A percentile compares a stretch with the other conserved stretches of the same genome.
Conservation (phyloP, 2,113 vertebrate species). For the Clupea harengus region DNA sequence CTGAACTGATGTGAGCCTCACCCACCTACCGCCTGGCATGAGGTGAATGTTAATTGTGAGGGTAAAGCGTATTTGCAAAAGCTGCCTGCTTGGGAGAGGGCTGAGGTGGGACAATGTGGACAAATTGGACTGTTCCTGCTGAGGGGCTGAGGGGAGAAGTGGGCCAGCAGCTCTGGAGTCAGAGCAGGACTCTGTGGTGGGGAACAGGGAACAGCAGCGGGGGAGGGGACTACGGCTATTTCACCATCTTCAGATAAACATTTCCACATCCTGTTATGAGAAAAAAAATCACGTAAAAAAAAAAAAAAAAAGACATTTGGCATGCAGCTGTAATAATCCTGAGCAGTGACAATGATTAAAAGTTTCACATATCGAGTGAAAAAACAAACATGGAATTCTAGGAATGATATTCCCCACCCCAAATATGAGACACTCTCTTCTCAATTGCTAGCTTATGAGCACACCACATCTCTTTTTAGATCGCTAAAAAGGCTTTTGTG, state of each 20-base stretch:
- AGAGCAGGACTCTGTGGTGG: too few species aligned
- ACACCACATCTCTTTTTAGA: not conserved
- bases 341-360: slow-evolving; percentile 31
- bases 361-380: not conserved
- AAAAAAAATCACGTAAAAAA: not conserved
- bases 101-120: not conserved
- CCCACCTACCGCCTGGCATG: not conserved
- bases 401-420: not conserved
- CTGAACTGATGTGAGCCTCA: not conserved
- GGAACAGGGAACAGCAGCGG: not conserved
- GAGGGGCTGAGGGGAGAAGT: not conserved
- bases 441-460: not conserved
- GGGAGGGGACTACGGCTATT: slow-evolving; percentile 3
- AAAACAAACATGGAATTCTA: not conserved
- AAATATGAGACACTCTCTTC: not conserved
- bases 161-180: not conserved
- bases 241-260: slow-evolving; percentile 33
- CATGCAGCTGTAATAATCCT: slow-evolving; percentile 40
- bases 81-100: not conserved
- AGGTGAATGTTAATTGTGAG: not conserved
- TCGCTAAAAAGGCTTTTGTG: not conserved
- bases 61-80: not conserved
- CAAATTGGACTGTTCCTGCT: not conserved
- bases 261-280: slow-evolving; percentile 41
- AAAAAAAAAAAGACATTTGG: slow-evolving; percentile 35